These are phyloP conservation scores for Prunella himalayana DNA, from an alignment of 2,113 vertebrate species.

Conservation along the genomic window DNA sequence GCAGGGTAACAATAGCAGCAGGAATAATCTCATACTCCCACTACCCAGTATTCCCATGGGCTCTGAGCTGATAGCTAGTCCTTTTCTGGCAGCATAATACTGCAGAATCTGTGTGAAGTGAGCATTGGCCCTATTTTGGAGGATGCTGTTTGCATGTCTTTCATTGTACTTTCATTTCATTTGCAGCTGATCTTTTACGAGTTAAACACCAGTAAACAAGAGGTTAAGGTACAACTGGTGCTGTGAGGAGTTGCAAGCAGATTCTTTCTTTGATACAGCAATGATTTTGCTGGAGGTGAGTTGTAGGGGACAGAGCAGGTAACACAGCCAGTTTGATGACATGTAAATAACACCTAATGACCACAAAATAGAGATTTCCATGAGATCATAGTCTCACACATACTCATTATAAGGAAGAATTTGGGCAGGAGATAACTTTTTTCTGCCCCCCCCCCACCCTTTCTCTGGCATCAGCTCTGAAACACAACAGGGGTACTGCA, in stretches of 20 bases:
- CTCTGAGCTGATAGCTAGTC: not conserved
- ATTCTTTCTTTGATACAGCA: not conserved
- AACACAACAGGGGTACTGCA: not conserved
- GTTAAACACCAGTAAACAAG: not conserved
- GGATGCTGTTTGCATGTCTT: not conserved
- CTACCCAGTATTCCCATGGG: not conserved
- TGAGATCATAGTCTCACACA: slow-evolving; percentile 35
- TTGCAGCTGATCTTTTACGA: not conserved
- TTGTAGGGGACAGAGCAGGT: not conserved
- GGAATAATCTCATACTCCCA: not conserved
- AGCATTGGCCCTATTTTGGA: not conserved
- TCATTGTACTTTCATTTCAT: not conserved
- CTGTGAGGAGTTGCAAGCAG: not conserved
- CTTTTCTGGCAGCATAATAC: not conserved
- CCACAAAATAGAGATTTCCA: slow-evolving; percentile 26
- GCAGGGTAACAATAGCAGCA: not conserved
- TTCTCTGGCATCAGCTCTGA: not conserved
- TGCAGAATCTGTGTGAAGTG: not conserved
- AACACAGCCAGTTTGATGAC: not conserved
- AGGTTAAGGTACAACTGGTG: not conserved
- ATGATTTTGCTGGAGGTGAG: not conserved
- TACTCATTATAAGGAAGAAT: slow-evolving; percentile 45
- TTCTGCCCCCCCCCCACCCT: not conserved
- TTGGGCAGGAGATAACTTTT: not conserved
- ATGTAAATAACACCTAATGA: not conserved